These are phyloP conservation scores for Perca fluviatilis DNA, from an alignment of 2,113 vertebrate genomes.

Conservation along the genomic window DNA sequence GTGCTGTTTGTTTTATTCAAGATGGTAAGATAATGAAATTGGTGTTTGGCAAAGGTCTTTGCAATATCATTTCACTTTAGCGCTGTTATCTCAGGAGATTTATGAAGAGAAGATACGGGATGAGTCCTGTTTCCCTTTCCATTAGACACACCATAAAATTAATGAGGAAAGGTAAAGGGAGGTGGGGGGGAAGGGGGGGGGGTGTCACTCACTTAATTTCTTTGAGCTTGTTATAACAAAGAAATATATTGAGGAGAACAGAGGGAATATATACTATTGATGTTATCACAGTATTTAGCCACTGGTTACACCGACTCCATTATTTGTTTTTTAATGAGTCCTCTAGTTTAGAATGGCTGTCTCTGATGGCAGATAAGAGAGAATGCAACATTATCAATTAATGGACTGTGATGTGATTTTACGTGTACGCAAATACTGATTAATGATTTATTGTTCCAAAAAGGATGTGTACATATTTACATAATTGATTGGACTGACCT, in stretches of 20 bases:
- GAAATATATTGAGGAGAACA: conserved; percentile 52
- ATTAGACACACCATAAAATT: conserved; percentile 64
- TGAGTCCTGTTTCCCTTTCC: conserved; percentile 44
- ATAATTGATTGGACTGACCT: not conserved
- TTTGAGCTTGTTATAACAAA: conserved; percentile 61
- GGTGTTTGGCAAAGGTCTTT: conserved; percentile 73
- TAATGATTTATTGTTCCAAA: not conserved
- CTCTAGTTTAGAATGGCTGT: conserved; percentile 55
- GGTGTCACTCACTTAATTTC: conserved; percentile 46
- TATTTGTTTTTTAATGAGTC: conserved; percentile 61
- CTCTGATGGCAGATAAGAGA: conserved; percentile 53
- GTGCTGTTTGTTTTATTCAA: conserved; percentile 59
- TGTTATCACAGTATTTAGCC: conserved; percentile 62
- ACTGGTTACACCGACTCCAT: conserved; percentile 50
- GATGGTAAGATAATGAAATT: conserved; percentile 72
- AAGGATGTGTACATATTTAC: not conserved
- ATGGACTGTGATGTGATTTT: conserved; percentile 37
- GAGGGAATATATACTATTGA: conserved; percentile 50
- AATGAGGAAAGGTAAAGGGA: conserved; percentile 64
- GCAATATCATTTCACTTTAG: conserved; percentile 67
- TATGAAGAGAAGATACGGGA: conserved; percentile 62
- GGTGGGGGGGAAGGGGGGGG: conserved; percentile 15
- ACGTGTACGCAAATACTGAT: conserved; percentile 54
- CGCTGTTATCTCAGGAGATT: conserved; percentile 67
- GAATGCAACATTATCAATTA: conserved; percentile 56